Conservation (phyloP, 2,797 vertebrate genomes). For the Atherinosoma microstoma region DNA sequence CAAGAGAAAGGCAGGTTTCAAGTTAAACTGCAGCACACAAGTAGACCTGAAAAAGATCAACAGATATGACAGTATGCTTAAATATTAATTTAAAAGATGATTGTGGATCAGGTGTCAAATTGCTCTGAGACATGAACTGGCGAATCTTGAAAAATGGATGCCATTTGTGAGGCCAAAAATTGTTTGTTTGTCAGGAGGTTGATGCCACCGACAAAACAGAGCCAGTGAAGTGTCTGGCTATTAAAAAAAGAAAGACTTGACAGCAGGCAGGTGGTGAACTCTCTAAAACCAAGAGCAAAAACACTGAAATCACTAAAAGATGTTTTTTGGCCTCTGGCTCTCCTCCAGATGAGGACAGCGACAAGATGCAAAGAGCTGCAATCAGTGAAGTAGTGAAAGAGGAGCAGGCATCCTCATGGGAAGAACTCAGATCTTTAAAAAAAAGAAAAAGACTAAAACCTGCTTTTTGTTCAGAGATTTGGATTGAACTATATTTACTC, state of each 20-base stretch:
- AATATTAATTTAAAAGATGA: too few relatives aligned
- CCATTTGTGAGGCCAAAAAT: not conserved
- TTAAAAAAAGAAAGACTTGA: not conserved
- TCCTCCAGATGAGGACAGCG: conserved; percentile 21
- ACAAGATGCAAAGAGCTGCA: conserved; percentile 16
- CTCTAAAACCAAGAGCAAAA: conserved; percentile 18
- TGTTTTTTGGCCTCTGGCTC: conserved; percentile 32
- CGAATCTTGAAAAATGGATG: not conserved
- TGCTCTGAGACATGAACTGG: too few relatives aligned
- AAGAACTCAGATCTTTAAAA: not conserved
- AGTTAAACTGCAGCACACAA: too few relatives aligned
- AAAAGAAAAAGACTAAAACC: not conserved
- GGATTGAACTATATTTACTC: not conserved
- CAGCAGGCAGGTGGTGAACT: conserved; percentile 16
- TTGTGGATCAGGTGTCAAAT: too few relatives aligned
- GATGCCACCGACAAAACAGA: not conserved
- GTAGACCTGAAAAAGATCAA: too few relatives aligned
- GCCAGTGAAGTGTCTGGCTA: conserved; percentile 2
- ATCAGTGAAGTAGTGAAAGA: not conserved
- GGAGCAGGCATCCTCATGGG: not conserved
- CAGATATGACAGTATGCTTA: too few relatives aligned
- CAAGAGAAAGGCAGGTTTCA: not conserved
- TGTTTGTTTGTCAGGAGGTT: not conserved
- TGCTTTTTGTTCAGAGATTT: not conserved
- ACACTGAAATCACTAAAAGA: conserved; percentile 4